These are phyloP conservation scores for Myiothlypis coronata DNA, from an alignment of 2,797 vertebrate genomes.

Conservation along the genomic window DNA sequence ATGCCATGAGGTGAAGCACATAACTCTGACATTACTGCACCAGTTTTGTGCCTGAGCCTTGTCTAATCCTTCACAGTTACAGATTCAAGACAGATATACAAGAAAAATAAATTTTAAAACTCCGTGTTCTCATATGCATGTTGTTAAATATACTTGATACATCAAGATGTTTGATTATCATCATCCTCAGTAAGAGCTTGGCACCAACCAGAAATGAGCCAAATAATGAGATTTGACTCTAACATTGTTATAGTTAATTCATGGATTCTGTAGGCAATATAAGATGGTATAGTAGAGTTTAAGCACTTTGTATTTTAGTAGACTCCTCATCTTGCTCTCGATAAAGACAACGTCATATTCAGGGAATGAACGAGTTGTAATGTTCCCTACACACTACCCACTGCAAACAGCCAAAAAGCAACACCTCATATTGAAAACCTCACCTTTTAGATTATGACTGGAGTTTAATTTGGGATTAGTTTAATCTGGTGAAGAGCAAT, in stretches of 20 bases:
- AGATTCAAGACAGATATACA: not conserved
- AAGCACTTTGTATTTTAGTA: not conserved
- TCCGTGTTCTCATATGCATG: not conserved
- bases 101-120: not conserved
- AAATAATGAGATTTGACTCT: not conserved
- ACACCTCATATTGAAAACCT: not conserved
- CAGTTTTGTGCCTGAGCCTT: not conserved
- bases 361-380: not conserved
- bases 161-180: not conserved
- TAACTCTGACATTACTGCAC: conserved; percentile 21
- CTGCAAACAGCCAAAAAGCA: not conserved
- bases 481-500: not conserved
- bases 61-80: not conserved
- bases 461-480: not conserved
- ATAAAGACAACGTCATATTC: not conserved
- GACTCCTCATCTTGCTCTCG: not conserved
- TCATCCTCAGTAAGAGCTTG: not conserved
- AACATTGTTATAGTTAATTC: not conserved
- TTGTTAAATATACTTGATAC: not conserved
- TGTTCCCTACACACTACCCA: not conserved
- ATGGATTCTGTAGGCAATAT: not conserved
- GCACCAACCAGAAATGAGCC: not conserved
- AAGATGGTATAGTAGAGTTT: not conserved
- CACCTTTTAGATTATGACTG: not conserved
- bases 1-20: not conserved